These are phyloP conservation scores for Danio jaintianensis DNA, from an alignment of 2,797 vertebrate genomes.

Conservation along the genomic window DNA sequence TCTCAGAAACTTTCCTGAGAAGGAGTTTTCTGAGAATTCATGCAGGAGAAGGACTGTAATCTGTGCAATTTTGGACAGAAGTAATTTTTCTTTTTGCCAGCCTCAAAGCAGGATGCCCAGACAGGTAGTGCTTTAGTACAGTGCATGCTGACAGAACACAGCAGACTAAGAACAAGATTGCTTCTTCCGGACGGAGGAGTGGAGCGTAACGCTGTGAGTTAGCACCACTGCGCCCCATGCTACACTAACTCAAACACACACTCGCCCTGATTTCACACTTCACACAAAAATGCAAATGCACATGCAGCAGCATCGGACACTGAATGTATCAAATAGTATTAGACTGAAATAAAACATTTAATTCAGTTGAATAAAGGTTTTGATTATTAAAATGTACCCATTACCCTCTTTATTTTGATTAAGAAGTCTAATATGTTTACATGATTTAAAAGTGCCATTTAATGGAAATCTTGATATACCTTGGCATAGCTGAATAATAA, in stretches of 20 bases:
- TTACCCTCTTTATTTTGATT: no score
- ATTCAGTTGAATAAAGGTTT: no score
- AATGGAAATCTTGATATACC: no score
- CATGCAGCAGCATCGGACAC: background rate
- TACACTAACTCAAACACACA: conserved; percentile 23
- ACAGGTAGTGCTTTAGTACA: conserved; percentile 18
- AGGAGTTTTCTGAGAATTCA: conserved; percentile 28
- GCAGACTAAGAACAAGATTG: conserved; percentile 13
- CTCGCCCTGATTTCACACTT: background rate
- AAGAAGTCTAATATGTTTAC: no score
- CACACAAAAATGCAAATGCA: background rate
- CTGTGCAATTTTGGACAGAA: conserved; percentile 44
- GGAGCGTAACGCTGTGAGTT: conserved; percentile 27
- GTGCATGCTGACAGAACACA: conserved; percentile 14
- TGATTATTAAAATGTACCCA: no score
- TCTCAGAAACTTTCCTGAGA: conserved; percentile 12
- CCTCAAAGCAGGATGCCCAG: background rate
- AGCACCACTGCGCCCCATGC: conserved; percentile 21
- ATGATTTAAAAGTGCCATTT: no score
- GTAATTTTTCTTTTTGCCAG: conserved; percentile 44
- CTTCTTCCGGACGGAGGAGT: conserved; percentile 16
- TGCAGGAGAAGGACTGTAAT: conserved; percentile 47
- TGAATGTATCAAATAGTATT: background rate
- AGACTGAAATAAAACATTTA: no score
- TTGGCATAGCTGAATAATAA: no score